Evolutionary conservation across 2,888 invertebrate species (phyloP), one percentile per base, ranked within the genome.

Genomic region (Cataglyphis livida): DNA sequence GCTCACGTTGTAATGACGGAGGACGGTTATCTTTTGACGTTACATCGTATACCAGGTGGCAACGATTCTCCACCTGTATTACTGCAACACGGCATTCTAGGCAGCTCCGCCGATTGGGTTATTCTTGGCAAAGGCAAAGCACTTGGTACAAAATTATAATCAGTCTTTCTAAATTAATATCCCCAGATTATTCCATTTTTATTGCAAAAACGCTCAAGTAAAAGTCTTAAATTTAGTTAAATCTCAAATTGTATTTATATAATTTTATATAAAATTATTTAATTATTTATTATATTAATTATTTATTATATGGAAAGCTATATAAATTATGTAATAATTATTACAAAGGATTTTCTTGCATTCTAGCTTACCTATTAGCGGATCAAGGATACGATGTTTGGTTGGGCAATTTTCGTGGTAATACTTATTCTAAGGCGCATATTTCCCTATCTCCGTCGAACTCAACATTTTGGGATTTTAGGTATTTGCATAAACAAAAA

Each of bases 361-460:
- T 82, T 73, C 9, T 82, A 95, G 98, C 95, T 83, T 97, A 96
- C 95, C 96, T 96, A 91, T 95, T 97, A 75, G 95, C 97, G 0
- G 96, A 97, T 86, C 95, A 95, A 4, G 97, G 97, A 1, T 97
- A 97, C 89, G 97, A 97, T 90, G 97, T 97, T 0, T 98, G 98
- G 98, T 90, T 98, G 88, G 98, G 98, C 0, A 98, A 98, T 94
- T 96, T 96, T 12, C 95, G 98, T 88, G 98, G 98, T 0, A 98
- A 98, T 44, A 93, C 93, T 12, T 93, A 93, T 89, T 93, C 93
- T 3, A 90, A 88, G 51, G 90, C 89, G 2, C 93, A 93, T 59
- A 73, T 65, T 41, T 89, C 68, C 10, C 61, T 92, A 5, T 81
- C 92, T 4, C 18, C 81, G 0, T 81, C 81, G 0, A 85, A 92